Evolutionary conservation across 2,113 vertebrate genomes (phyloP), one percentile per base, ranked within the genome.

Genomic region (Oriolus oriolus): DNA sequence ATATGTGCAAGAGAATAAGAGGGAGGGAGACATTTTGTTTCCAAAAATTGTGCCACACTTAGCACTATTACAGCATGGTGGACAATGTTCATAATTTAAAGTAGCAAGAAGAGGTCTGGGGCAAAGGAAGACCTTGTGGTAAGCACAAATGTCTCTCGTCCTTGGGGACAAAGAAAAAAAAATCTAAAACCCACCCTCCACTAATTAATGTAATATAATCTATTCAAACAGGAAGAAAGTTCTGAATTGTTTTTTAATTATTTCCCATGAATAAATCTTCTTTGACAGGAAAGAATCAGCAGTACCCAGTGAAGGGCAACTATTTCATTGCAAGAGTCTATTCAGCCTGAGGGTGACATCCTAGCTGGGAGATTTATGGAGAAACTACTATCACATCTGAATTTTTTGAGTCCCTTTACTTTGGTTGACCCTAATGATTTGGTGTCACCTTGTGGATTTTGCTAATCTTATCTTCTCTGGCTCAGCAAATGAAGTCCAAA

Each of bases 201-300:
- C 24, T 95, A 94, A 91, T 96, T 84, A 90, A 88, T 78, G 68
- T 63, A 91, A 52, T 82, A 57, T 49, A 81, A 82, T 90, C 30
- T 37, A 64, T 90, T 94, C 68, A 84, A 93, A 90, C 69, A 74
- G 42, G 33, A 89, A 81, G 79, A 91, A 94, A 69, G 61, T 89
- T 95, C 81, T 77, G 70, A 94, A 78, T 75, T 87, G 53, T 86
- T 89, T 95, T 96, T 94, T 87, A 94, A 93, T 96, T 96, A 88
- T 95, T 96, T 92, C 49, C 56, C 69, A 71, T 41, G 64, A 65
- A 95, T 95, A 96, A 93, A 95, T 96, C 90, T 95, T 96, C 59
- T 87, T 61, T 96, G 92, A 92, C 76, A 92, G 84, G 68, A 78
- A 84, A 80, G 64, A 92, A 71, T 95, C 92, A 90, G 64, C 79